Evolutionary conservation across 1,140 invertebrate species (phyloP).

Genomic region (Dreissena polymorpha): DNA sequence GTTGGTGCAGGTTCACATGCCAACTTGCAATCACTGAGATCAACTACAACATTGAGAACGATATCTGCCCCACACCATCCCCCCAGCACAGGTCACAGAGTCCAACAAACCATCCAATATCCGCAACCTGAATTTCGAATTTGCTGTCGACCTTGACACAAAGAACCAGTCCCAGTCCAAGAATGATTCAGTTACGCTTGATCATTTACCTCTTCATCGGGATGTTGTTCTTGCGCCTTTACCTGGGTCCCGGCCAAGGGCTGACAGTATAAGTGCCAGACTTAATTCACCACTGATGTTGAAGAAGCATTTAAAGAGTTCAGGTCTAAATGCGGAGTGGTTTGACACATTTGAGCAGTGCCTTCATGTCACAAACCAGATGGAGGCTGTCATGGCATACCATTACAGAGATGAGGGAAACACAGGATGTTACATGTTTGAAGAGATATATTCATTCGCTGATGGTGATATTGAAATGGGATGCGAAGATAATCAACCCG

Average conservation of each 20-base stretch:
- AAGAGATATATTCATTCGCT: conserved; percentile 92
- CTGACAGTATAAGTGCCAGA: conserved; percentile 40
- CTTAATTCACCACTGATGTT: conserved; percentile 2
- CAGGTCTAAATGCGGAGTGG: conserved; percentile 76
- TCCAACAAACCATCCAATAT: conserved; percentile 57
- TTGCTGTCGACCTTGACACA: conserved; percentile 83
- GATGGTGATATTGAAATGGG: conserved; percentile 81
- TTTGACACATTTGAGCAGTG: conserved; percentile 93
- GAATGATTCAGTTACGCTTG: neutral
- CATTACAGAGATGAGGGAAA: conserved; percentile 92
- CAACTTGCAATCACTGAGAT: conserved; percentile 87
- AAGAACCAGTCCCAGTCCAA: neutral
- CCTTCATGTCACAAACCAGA: conserved; percentile 89
- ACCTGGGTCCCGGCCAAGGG: conserved; percentile 10
- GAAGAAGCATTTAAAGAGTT: neutral
- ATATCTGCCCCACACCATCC: conserved; percentile 39
- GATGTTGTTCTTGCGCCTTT: neutral
- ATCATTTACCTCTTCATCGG: neutral
- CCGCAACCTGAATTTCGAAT: conserved; percentile 84
- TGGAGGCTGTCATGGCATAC: conserved; percentile 93
- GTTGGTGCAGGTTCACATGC: conserved; percentile 81
- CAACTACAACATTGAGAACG: conserved; percentile 64
- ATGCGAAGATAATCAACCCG: neutral
- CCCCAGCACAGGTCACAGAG: conserved; percentile 14
- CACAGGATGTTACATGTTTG: conserved; percentile 87